A percentile compares a stretch with the other conserved stretches of the same genome.
These are phyloP conservation scores for Sturnira hondurensis DNA, from an alignment of 2,113 vertebrate species.

Conservation along the genomic window DNA sequence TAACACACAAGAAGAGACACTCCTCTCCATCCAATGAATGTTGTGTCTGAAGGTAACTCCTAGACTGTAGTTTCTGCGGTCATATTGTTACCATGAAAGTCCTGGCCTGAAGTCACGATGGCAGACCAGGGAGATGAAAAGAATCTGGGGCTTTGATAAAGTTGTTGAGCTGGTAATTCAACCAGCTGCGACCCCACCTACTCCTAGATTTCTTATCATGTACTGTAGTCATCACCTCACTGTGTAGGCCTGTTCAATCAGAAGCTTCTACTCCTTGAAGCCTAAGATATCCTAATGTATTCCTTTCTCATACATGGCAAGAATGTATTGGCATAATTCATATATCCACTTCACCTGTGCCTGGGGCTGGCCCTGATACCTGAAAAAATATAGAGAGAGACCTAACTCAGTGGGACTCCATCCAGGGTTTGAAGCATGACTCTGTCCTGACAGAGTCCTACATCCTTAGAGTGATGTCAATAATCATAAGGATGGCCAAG, in stretches of 20 bases:
- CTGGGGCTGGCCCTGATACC: too few species aligned
- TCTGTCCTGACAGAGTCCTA: neutral
- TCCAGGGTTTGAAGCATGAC: neutral
- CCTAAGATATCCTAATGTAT: neutral
- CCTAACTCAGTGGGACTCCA: neutral
- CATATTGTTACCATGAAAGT: neutral
- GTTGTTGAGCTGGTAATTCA: neutral
- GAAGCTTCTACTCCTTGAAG: neutral
- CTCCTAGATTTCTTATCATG: neutral
- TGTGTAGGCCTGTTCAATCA: neutral
- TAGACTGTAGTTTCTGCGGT: neutral
- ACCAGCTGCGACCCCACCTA: neutral
- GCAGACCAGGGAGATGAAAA: neutral
- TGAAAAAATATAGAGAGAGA: neutral
- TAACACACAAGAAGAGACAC: neutral
- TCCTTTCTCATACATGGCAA: neutral
- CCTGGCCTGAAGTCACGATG: neutral
- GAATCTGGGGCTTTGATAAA: neutral
- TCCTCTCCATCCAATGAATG: neutral
- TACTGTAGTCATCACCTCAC: neutral
- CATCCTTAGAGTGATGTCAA: neutral
- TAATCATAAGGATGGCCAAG: neutral
- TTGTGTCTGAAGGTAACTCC: neutral
- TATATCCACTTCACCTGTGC: neutral
- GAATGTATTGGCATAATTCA: neutral